These are phyloP conservation scores for Phyllotreta cruciferae DNA, from an alignment of 2,888 invertebrate species.

Conservation along the genomic window DNA sequence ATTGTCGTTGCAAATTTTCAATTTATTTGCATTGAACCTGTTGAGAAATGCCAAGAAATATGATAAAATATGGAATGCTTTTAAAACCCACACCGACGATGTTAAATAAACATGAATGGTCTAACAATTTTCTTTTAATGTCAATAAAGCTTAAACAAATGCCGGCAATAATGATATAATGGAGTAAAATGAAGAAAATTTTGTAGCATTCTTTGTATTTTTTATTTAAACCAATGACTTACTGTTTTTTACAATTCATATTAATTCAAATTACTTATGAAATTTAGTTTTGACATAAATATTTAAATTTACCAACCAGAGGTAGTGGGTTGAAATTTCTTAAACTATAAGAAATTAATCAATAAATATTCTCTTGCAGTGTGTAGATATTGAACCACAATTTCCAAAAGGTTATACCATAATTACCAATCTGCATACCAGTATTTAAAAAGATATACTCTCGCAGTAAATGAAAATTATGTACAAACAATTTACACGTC, in stretches of 20 bases:
- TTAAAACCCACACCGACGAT: constrained; percentile 10
- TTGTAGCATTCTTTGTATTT: background rate
- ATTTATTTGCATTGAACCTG: constrained; percentile 19
- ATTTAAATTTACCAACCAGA: too few relatives aligned
- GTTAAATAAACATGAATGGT: constrained; percentile 6
- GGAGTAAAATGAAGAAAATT: background rate
- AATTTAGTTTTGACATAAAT: too few relatives aligned
- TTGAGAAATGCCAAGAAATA: constrained; percentile 16
- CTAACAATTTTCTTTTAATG: constrained; percentile 3
- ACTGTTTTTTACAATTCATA: too few relatives aligned
- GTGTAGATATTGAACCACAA: too few relatives aligned
- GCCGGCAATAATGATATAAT: constrained; percentile 1
- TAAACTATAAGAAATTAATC: too few relatives aligned
- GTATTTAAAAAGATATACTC: constrained; percentile 34
- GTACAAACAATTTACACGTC: constrained; percentile 27
- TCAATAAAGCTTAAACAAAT: background rate
- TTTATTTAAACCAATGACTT: too few relatives aligned
- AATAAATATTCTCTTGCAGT: too few relatives aligned
- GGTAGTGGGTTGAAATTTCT: too few relatives aligned
- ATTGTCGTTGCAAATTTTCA: constrained; percentile 15
- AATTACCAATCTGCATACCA: constrained; percentile 33
- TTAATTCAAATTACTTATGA: too few relatives aligned
- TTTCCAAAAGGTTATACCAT: constrained; percentile 14
- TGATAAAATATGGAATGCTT: constrained; percentile 18
- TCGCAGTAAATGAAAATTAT: constrained; percentile 35